Percentiles rank a stretch among this genome's conserved stretches.
Evolutionary conservation across 1,140 invertebrate genomes (phyloP).

Genomic region (Caenorhabditis brenneri): DNA sequence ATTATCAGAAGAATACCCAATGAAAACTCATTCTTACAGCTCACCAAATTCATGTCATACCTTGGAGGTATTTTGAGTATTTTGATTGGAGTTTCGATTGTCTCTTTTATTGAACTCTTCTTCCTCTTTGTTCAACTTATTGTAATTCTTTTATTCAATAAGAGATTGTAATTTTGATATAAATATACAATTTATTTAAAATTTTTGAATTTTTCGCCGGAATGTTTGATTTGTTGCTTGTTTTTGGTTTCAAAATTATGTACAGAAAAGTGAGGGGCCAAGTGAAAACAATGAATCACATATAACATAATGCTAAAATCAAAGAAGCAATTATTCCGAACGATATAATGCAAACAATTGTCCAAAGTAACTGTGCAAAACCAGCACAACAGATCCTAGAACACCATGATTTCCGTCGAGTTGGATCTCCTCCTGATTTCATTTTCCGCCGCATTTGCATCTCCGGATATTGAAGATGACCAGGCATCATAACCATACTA

Average conservation of each 20-base stretch:
- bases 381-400: slow-evolving; percentile 17
- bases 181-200: background rate
- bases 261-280: background rate
- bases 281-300: background rate
- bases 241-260: background rate
- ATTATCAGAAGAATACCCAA: background rate
- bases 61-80: slow-evolving; percentile 19
- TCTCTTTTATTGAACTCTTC: slow-evolving; percentile 2
- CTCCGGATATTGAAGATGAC: slow-evolving; percentile 25
- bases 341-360: slow-evolving; percentile 27
- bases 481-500: slow-evolving; percentile 31
- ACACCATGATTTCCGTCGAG: background rate
- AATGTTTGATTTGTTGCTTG: slow-evolving; percentile 39
- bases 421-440: background rate
- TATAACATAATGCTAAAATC: slow-evolving; percentile 33
- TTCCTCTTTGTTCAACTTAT: background rate
- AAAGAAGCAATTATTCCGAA: slow-evolving; percentile 14
- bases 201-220: no score
- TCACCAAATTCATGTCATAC: slow-evolving; percentile 14
- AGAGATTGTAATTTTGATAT: background rate
- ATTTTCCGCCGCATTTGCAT: slow-evolving; percentile 7
- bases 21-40: background rate
- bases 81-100: slow-evolving; percentile 1
- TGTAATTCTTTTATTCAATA: slow-evolving; percentile 28
- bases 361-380: slow-evolving; percentile 31